These are phyloP conservation scores for Nesidiocoris tenuis DNA, from an alignment of 2,888 invertebrate genomes.

Conservation along the genomic window DNA sequence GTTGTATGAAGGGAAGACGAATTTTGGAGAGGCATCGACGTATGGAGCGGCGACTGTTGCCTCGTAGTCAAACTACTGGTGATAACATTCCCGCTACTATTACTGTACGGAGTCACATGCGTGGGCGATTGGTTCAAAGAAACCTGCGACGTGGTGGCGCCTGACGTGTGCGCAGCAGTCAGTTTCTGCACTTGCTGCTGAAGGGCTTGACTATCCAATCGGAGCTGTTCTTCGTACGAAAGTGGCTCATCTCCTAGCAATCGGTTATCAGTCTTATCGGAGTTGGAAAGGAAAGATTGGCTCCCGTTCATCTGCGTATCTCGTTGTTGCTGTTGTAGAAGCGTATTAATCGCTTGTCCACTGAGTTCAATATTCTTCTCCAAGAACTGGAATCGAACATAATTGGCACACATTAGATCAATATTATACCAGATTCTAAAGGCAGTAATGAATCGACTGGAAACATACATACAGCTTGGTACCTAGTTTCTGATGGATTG, in stretches of 20 bases:
- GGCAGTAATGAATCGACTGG: slow-evolving; percentile 16
- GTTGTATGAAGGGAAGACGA: slow-evolving; percentile 6
- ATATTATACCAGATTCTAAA: slow-evolving; percentile 6
- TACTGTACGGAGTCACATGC: slow-evolving; percentile 25
- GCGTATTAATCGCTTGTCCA: slow-evolving; percentile 46
- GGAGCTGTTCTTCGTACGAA: slow-evolving; percentile 48
- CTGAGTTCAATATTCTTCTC: slow-evolving; percentile 49
- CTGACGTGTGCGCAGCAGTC: slow-evolving; percentile 16
- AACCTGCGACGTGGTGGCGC: neutral
- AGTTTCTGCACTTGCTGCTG: slow-evolving; percentile 50
- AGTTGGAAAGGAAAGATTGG: slow-evolving; percentile 30
- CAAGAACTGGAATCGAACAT: slow-evolving; percentile 46
- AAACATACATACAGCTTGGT: slow-evolving; percentile 45
- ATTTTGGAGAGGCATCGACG: slow-evolving; percentile 20
- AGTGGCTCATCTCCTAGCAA: slow-evolving; percentile 47
- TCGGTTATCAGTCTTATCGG: slow-evolving; percentile 31
- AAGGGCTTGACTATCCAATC: slow-evolving; percentile 54
- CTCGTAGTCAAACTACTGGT: neutral
- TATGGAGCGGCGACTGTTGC: slow-evolving; percentile 11
- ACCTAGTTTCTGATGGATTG: slow-evolving; percentile 42
- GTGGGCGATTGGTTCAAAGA: slow-evolving; percentile 16
- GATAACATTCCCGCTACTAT: neutral
- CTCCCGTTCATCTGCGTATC: slow-evolving; percentile 55
- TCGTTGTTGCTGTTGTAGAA: slow-evolving; percentile 50
- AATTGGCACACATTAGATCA: slow-evolving; percentile 14